phyloP scores from a whole-genome alignment of 2,888 invertebrate species.

The Buathra laborator region DNA sequence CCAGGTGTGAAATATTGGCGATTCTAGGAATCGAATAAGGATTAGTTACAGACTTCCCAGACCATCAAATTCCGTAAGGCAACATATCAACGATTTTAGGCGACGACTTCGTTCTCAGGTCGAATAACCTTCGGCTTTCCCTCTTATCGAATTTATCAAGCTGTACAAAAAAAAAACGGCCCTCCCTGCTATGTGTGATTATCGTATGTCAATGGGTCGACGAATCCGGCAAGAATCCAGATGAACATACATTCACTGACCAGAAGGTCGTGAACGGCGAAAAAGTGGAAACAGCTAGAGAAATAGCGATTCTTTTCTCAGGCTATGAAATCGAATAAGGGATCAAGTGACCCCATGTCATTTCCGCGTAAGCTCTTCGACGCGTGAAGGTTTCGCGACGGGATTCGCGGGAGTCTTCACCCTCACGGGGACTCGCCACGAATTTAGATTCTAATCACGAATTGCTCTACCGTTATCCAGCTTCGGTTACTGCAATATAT shows the following conservation, averaged over 20 bases:
- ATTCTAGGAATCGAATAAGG: neutral
- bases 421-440: slow-evolving; percentile 37
- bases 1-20: neutral
- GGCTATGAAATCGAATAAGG: slow-evolving; percentile 29
- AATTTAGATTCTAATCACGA: slow-evolving; percentile 65
- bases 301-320: slow-evolving; percentile 16
- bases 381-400: slow-evolving; percentile 58
- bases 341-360: slow-evolving; percentile 46
- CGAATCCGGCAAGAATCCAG: slow-evolving; percentile 7
- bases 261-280: neutral
- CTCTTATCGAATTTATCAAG: slow-evolving; percentile 6
- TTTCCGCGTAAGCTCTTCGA: slow-evolving; percentile 43
- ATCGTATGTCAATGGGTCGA: slow-evolving; percentile 31
- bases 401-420: slow-evolving; percentile 43
- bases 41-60: neutral
- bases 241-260: slow-evolving; percentile 19
- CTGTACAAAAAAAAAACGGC: neutral
- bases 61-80: neutral
- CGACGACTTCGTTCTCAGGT: neutral
- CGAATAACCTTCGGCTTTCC: neutral
- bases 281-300: slow-evolving; percentile 2
- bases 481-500: slow-evolving; percentile 1
- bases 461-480: neutral
- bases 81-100: too few species aligned
- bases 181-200: neutral